Evolutionary conservation across 1,140 invertebrate genomes (phyloP).

Genomic region (Diorhabda elongata): DNA sequence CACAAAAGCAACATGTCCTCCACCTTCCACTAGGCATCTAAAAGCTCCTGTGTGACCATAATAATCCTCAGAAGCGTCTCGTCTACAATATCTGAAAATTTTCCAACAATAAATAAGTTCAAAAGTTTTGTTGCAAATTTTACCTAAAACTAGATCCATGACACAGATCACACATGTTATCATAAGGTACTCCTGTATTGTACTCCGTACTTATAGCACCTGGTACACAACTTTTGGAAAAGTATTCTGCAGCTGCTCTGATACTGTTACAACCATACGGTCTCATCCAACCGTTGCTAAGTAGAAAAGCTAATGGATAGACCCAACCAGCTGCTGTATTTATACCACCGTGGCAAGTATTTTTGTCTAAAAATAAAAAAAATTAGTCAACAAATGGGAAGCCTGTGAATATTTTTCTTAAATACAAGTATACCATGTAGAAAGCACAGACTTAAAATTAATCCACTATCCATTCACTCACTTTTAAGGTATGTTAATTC

Average conservation of each 20-base stretch:
- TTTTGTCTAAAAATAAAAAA: slow-evolving; percentile 55
- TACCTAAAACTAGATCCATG: slow-evolving; percentile 79
- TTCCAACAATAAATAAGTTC: neutral
- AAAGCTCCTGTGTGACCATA: slow-evolving; percentile 88
- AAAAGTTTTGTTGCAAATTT: slow-evolving; percentile 36
- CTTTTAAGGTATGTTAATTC: slow-evolving; percentile 85
- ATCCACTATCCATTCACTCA: slow-evolving; percentile 31
- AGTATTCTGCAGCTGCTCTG: slow-evolving; percentile 86
- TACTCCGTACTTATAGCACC: slow-evolving; percentile 82
- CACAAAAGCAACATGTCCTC: slow-evolving; percentile 92
- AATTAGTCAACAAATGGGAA: neutral
- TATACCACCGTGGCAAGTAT: slow-evolving; percentile 89
- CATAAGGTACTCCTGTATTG: slow-evolving; percentile 74
- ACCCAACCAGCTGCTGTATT: slow-evolving; percentile 93
- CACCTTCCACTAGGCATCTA: slow-evolving; percentile 89
- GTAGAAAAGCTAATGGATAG: slow-evolving; percentile 86
- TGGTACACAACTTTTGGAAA: slow-evolving; percentile 85
- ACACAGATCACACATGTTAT: slow-evolving; percentile 92
- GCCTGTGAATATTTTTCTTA: too few species aligned
- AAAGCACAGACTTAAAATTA: too few species aligned
- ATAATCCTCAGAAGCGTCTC: slow-evolving; percentile 84
- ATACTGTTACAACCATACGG: slow-evolving; percentile 88
- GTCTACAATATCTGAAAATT: slow-evolving; percentile 64
- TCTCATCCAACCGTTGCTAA: slow-evolving; percentile 90
- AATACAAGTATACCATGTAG: too few species aligned